Conservation (phyloP, 2,797 vertebrate species). For the Orientallactaga sibirica region DNA sequence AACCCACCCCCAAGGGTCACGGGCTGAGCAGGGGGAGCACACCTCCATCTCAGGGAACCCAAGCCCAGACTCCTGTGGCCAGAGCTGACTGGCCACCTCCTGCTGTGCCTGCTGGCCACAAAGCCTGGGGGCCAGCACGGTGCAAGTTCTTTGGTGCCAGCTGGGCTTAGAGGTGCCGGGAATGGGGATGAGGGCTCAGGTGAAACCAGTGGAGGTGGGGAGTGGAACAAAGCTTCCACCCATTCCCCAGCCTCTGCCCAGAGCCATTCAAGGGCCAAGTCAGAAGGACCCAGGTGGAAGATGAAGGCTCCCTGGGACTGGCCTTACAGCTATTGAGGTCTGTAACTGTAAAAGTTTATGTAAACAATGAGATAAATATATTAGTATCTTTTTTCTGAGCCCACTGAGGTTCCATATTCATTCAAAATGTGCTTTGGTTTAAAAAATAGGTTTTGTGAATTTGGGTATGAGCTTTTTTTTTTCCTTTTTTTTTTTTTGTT, state of each 20-base stretch:
- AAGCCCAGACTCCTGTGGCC: conserved; percentile 67
- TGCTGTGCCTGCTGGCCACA: neutral
- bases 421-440: conserved; percentile 99
- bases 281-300: conserved; percentile 71
- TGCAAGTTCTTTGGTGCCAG: conserved; percentile 82
- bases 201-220: neutral
- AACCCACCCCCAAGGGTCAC: neutral
- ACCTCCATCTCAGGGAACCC: neutral
- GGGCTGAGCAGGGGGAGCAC: neutral
- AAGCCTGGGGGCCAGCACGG: conserved; percentile 12
- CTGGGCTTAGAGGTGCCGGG: conserved; percentile 62
- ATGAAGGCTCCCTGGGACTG: conserved; percentile 90
- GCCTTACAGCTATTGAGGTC: conserved; percentile 96
- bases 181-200: conserved; percentile 32
- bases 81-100: neutral
- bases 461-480: conserved; percentile 97
- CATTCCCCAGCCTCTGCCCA: neutral
- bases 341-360: conserved; percentile 99
- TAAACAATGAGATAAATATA: conserved; percentile 99
- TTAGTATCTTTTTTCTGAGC: conserved; percentile 94
- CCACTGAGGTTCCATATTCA: conserved; percentile 96
- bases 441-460: conserved; percentile 99
- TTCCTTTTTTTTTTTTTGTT: conserved; percentile 82
- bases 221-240: neutral
- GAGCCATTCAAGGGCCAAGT: neutral